Conservation (phyloP, 1,140 invertebrate genomes). For the Cheumatopsyche charites region DNA sequence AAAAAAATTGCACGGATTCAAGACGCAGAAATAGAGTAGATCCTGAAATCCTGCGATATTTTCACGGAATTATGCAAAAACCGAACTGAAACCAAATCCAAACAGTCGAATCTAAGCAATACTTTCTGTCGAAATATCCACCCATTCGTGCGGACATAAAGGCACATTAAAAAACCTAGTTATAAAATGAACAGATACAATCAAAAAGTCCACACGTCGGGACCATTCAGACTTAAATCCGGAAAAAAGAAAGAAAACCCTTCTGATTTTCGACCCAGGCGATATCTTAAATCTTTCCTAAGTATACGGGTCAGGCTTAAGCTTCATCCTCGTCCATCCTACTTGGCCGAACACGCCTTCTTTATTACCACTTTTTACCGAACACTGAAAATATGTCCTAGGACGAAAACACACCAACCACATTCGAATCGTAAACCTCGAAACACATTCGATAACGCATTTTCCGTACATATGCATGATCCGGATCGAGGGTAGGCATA, state of each 20-base stretch:
- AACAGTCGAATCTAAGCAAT: too few species aligned
- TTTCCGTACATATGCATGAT: not conserved
- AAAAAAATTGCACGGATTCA: not conserved
- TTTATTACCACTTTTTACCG: constrained; percentile 20
- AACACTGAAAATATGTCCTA: not conserved
- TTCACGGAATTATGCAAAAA: not conserved
- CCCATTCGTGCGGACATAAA: too few species aligned
- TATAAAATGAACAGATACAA: too few species aligned
- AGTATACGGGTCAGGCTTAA: constrained; percentile 32
- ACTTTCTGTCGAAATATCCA: too few species aligned
- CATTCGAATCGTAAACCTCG: not conserved
- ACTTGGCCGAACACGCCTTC: constrained; percentile 28
- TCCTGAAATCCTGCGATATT: not conserved
- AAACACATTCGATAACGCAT: not conserved
- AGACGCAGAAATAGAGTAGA: not conserved
- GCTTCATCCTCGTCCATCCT: constrained; percentile 26
- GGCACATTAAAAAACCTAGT: too few species aligned
- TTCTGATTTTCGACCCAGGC: constrained; percentile 14
- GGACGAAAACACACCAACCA: not conserved
- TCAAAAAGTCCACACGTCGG: not conserved
- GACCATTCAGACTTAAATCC: not conserved
- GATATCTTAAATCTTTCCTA: constrained; percentile 30
- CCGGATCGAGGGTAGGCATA: not conserved
- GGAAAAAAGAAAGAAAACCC: constrained; percentile 13
- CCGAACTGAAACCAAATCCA: too few species aligned